These are phyloP conservation scores for Adelosebastes latens DNA, from an alignment of 2,797 vertebrate genomes.

Conservation along the genomic window DNA sequence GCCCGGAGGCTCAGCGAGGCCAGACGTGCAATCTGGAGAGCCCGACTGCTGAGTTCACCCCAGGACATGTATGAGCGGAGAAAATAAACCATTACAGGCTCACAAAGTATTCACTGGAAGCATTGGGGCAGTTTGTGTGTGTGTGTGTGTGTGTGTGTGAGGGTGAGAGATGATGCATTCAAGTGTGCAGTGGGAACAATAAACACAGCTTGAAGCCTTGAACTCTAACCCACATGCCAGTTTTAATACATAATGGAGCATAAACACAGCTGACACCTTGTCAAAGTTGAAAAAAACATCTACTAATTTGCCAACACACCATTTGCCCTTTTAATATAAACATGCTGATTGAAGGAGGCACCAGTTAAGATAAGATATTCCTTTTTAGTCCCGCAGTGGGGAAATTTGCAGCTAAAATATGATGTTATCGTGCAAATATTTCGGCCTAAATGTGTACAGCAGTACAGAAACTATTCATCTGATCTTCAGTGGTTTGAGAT, in stretches of 20 bases:
- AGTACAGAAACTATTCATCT: not conserved
- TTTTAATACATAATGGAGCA: conserved; percentile 44
- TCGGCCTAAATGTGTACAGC: not conserved
- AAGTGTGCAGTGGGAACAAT: conserved; percentile 54
- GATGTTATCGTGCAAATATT: not conserved
- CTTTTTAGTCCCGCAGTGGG: too few relatives aligned
- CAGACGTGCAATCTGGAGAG: conserved; percentile 40
- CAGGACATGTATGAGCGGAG: conserved; percentile 49
- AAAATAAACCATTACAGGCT: conserved; percentile 69
- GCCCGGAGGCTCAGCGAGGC: conserved; percentile 40
- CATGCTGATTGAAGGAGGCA: not conserved
- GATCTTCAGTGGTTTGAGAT: not conserved
- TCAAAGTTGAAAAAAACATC: conserved; percentile 26
- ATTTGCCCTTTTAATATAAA: conserved; percentile 20
- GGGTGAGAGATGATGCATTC: conserved; percentile 37
- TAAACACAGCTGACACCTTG: conserved; percentile 70
- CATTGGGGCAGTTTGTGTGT: conserved; percentile 14
- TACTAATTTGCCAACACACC: conserved; percentile 13
- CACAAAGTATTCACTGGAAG: conserved; percentile 56
- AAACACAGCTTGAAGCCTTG: conserved; percentile 60
- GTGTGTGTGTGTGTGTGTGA: not conserved
- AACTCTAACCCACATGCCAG: conserved; percentile 27
- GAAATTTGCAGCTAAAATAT: not conserved
- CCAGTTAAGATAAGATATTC: not conserved
- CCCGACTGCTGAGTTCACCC: conserved; percentile 51